Percentiles rank a stretch among this genome's conserved stretches.
phyloP scores from a whole-genome alignment of 2,888 invertebrate genomes.

The Heliconius charithonia region DNA sequence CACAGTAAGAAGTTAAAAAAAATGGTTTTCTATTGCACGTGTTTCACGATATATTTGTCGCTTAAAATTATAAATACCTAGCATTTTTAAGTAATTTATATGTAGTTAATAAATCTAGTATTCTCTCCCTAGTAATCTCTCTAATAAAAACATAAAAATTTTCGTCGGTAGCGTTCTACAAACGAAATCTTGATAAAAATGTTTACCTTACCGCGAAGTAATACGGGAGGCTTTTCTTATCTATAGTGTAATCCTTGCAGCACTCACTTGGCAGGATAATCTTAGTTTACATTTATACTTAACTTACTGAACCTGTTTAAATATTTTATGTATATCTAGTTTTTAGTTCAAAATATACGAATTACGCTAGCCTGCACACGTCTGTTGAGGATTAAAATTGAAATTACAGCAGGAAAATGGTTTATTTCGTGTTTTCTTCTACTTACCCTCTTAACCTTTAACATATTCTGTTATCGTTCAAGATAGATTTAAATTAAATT shows the following conservation, averaged over 20 bases:
- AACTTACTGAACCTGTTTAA: not conserved
- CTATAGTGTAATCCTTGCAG: too few species aligned
- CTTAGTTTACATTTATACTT: conserved; percentile 8
- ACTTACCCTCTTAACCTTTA: not conserved
- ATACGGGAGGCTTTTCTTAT: conserved; percentile 23
- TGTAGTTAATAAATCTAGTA: not conserved
- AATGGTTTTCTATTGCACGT: too few species aligned
- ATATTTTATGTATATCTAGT: conserved; percentile 1
- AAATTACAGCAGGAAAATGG: not conserved
- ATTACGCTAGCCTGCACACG: not conserved
- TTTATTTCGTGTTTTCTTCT: not conserved
- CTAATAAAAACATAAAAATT: not conserved
- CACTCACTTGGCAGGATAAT: conserved; percentile 6
- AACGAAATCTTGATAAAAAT: not conserved
- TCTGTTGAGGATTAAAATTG: not conserved
- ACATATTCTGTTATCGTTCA: too few species aligned
- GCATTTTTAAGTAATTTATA: too few species aligned
- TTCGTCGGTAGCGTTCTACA: not conserved
- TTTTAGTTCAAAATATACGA: not conserved
- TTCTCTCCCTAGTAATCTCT: too few species aligned
- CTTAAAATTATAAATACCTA: too few species aligned
- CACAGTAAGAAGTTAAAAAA: too few species aligned
- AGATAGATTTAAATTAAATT: too few species aligned
- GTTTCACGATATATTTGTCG: too few species aligned
- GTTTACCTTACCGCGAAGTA: conserved; percentile 9